Base-by-base conservation (phyloP, 2,888 invertebrate genomes). In the Parasteatoda lunata region DNA sequence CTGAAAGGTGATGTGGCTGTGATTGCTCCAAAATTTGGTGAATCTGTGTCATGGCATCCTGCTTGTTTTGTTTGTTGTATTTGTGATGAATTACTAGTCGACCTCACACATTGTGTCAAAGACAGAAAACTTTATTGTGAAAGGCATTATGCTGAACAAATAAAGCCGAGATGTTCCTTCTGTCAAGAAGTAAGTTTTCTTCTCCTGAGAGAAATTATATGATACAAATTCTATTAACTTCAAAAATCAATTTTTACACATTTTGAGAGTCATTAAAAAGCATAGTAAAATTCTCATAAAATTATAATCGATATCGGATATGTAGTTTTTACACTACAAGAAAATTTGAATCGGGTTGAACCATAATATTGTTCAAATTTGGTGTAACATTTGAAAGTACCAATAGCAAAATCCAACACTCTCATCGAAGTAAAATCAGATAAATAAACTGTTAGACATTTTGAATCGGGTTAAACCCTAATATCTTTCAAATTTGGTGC, bases 91-190 rank as follows among this genome's bases (percentile, higher is more conserved):
- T 94, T 98, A 81, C 95, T 99, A 88, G 98, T 98, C 89, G 99
- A 99, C 93, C 94, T 99, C 91, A 96, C 97, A 77, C 98, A 99
- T 93, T 99, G 99, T 92, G 96, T 96, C 89, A 94, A 96, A 92
- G 97, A 97, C 90, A 96, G 96, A 90, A 94, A 95, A 89, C 94
- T 97, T 89, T 97, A 95, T 93, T 98, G 98, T 93, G 97, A 97
- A 91, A 94, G 98, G 89, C 99, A 99, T 93, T 99, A 98, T 92
- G 98, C 98, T 77, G 98, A 99, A 93, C 94, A 96, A 91, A 94
- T 98, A 91, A 97, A 98, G 92, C 98, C 99, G 15, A 94, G 99
- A 91, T 99, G 99, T 92, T 95, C 97, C 89, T 96, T 97, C 90
- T 99, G 99, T 93, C 98, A 99, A 93, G 99, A 99, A 96, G 99